phyloP scores from a whole-genome alignment of 2,113 vertebrate genomes.

The Antigone vipio region DNA sequence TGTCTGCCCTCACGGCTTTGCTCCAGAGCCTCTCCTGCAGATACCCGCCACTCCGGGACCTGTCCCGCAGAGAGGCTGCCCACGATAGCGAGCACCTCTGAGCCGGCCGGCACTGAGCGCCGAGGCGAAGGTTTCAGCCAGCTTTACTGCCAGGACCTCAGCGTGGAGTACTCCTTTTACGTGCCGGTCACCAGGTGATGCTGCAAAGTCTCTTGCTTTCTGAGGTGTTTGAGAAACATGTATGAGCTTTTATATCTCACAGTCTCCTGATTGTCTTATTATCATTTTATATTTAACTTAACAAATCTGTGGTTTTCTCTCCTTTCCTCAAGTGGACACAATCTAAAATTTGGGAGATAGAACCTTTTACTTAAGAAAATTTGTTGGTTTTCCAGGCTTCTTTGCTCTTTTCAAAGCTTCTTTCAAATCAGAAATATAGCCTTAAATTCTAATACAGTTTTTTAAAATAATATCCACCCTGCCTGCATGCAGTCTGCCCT shows the following conservation, averaged over 20 bases:
- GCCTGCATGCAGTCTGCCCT: neutral
- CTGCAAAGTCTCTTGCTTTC: neutral
- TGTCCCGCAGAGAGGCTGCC: neutral
- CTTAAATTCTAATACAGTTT: neutral
- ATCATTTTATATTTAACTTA: neutral
- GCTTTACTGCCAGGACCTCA: neutral
- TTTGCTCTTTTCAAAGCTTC: neutral
- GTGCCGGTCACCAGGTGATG: neutral
- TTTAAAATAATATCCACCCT: neutral
- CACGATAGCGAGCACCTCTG: neutral
- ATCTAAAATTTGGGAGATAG: neutral
- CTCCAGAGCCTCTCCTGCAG: neutral
- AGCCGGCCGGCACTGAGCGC: neutral
- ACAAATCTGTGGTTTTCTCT: neutral
- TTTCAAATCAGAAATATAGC: neutral
- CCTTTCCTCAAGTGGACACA: neutral
- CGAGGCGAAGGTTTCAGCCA: neutral
- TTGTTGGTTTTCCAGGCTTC: neutral
- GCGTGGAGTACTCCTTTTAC: neutral
- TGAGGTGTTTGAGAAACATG: neutral
- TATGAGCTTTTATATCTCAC: neutral
- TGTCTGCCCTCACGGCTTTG: neutral
- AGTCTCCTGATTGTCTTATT: neutral
- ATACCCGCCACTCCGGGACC: rapidly evolving
- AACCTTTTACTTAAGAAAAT: neutral